A percentile compares a stretch with the other conserved stretches of the same genome.
Conservation (phyloP, 2,888 invertebrate species). For the Lepas anatifera region DNA sequence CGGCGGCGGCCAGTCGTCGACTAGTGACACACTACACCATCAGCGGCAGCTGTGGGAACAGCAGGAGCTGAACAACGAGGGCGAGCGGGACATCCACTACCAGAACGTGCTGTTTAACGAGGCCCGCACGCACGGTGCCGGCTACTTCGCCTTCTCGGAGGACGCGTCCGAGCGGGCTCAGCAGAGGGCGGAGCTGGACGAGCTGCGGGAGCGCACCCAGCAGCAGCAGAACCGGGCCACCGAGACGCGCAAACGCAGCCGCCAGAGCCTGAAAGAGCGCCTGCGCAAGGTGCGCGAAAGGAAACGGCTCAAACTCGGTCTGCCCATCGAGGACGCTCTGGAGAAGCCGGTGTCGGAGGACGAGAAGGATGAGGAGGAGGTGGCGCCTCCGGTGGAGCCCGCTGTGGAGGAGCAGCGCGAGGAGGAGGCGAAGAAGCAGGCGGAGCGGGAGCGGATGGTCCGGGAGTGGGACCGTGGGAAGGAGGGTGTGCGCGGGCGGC, state of each 20-base stretch:
- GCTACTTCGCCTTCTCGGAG: constrained; percentile 79
- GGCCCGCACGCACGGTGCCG: constrained; percentile 82
- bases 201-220: constrained; percentile 55
- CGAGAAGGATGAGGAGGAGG: background rate
- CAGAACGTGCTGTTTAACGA: constrained; percentile 80
- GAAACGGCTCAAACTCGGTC: constrained; percentile 29
- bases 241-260: constrained; percentile 39
- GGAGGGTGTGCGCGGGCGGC: background rate
- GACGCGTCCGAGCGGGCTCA: constrained; percentile 63
- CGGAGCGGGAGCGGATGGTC: background rate
- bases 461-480: constrained; percentile 1
- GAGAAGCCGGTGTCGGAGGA: background rate
- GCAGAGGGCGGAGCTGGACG: constrained; percentile 66
- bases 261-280: constrained; percentile 29
- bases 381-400: background rate
- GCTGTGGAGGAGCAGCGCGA: background rate
- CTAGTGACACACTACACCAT: too few relatives aligned
- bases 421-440: background rate
- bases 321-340: constrained; percentile 25
- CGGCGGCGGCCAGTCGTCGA: too few relatives aligned
- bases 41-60: constrained; percentile 70
- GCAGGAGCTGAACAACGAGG: constrained; percentile 57
- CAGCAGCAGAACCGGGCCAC: constrained; percentile 49
- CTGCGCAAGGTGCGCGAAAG: constrained; percentile 34
- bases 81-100: constrained; percentile 72